Base-by-base conservation (phyloP, 2,113 vertebrate species). In the Mystacornis crossleyi region DNA sequence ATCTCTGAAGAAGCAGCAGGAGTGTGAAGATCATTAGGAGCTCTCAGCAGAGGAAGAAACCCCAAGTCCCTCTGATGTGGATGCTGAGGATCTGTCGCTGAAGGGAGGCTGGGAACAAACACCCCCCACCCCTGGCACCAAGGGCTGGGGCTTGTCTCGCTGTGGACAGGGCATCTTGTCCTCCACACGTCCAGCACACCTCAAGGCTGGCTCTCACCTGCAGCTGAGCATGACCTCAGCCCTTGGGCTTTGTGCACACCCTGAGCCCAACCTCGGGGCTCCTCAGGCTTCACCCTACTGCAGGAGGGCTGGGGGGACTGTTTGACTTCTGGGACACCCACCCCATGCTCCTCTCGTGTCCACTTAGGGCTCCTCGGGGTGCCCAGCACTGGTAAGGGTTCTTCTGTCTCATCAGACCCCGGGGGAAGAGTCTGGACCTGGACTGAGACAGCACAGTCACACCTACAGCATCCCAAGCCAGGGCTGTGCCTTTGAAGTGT, bases 391-490 rank as follows among this genome's bases (percentile, higher is more conserved):
- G 19, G 21, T 48, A 16, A 24, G 24, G 9, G 18, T 53, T 75
- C 55, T 88, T 55, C 58, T 61, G 45, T 54, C 33, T 34, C 72
- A 45, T 21, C 42, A 82, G 28, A 45, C 9, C n/a, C 33, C 33
- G 69, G 33, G 33, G 25, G 20, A 69, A 93, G 60, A 31, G 33
- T 61, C 54, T 89, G 67, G 73, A 43, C 16, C 67, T 14, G 60
- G 38, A 24, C 50, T 92, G 82, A 93, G 75, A 80, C 2, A 1
- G 33, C 50, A 33, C 3, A 7, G 80, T 90, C 93, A 86, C 82
- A 95, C 95, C 94, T 96, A 88, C 67, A 83, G 50, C 31, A 48
- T 58, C 80, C 43, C 36, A 10, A 15, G 86, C 75, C 91, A 93
- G 64, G 50, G 42, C 42, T 7, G 6, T 34, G 75, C 26, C 75